These are phyloP conservation scores for Hyaena hyaena DNA, from an alignment of 2,113 vertebrate genomes.

Conservation along the genomic window DNA sequence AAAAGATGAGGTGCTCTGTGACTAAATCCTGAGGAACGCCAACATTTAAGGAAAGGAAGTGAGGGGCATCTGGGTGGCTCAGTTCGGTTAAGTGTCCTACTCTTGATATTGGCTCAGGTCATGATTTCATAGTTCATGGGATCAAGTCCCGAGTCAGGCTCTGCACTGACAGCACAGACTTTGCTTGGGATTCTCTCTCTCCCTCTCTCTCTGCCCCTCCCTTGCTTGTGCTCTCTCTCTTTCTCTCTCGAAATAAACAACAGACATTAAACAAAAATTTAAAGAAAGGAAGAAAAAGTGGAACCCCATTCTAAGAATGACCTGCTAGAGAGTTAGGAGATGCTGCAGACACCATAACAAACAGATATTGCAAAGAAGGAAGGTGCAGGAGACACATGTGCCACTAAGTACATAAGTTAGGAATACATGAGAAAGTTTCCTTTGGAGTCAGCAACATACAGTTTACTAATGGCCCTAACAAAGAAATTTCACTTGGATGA, in stretches of 20 bases:
- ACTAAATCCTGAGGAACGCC: not conserved
- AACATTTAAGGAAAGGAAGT: not conserved
- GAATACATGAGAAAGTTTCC: not conserved
- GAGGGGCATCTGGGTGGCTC: too few species aligned
- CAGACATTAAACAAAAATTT: too few species aligned
- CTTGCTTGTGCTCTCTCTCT: too few species aligned
- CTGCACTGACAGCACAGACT: too few species aligned
- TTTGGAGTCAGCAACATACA: not conserved
- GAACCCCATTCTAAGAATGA: not conserved
- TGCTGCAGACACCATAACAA: rapidly evolving
- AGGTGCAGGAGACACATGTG: not conserved
- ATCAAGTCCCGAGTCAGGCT: too few species aligned
- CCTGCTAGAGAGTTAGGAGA: not conserved
- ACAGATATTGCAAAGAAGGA: not conserved
- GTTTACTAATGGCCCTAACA: not conserved
- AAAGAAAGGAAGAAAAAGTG: not conserved
- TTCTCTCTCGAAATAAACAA: too few species aligned
- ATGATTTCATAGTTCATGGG: too few species aligned
- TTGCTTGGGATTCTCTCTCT: too few species aligned
- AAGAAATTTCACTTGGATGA: not conserved
- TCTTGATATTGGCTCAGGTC: too few species aligned
- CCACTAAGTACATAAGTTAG: not conserved
- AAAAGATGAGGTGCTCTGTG: not conserved
- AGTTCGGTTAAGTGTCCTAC: too few species aligned
- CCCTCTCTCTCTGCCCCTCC: too few species aligned